Evolutionary conservation across 2,113 vertebrate genomes (phyloP).

Genomic region (Raphicerus campestris): DNA sequence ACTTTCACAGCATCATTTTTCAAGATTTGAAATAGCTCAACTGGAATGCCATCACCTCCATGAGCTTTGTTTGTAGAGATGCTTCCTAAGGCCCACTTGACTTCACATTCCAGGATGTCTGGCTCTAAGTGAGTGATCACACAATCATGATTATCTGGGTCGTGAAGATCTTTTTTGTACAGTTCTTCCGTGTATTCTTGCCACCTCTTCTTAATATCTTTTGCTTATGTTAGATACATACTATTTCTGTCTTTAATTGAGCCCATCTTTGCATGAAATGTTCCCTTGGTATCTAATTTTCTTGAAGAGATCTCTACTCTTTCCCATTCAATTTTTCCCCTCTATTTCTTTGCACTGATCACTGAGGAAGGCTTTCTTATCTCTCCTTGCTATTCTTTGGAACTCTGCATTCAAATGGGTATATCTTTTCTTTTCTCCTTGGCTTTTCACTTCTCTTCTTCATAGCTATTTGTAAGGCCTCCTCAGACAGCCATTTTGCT

Average conservation of each 20-base stretch:
- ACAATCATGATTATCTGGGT: background rate
- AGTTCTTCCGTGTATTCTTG: background rate
- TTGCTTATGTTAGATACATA: background rate
- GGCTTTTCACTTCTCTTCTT: background rate
- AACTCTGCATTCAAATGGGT: background rate
- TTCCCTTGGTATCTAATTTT: background rate
- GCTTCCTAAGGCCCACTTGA: background rate
- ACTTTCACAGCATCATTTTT: background rate
- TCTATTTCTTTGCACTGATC: background rate
- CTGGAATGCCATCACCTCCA: background rate
- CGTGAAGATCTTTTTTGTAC: background rate
- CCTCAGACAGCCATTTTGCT: background rate
- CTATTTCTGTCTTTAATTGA: background rate
- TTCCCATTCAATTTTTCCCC: background rate
- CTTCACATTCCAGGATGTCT: background rate
- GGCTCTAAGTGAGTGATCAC: background rate
- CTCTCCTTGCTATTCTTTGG: background rate
- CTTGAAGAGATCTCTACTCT: background rate
- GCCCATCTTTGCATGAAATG: background rate
- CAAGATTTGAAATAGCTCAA: background rate
- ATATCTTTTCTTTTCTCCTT: background rate
- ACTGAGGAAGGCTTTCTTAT: background rate
- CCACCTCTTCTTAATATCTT: background rate
- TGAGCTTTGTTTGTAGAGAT: fast-evolving
- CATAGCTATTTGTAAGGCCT: background rate